These are phyloP conservation scores for Lymantria monacha DNA, from an alignment of 2,888 invertebrate species.

Conservation along the genomic window DNA sequence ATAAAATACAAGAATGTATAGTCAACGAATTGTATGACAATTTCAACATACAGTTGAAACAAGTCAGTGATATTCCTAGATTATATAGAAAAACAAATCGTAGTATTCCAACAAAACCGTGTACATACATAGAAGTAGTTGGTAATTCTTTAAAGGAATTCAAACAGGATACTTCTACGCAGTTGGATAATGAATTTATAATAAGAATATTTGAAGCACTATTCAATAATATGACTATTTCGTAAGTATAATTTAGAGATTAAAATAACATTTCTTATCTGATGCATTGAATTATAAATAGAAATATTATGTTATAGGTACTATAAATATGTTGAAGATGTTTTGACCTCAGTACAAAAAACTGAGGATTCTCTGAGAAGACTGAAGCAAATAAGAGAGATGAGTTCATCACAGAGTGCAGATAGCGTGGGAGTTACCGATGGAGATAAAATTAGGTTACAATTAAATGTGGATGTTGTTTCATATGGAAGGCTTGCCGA, in stretches of 20 bases:
- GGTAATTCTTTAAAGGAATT: slow-evolving; percentile 84
- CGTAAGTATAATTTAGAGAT: slow-evolving; percentile 66
- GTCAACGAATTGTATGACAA: slow-evolving; percentile 64
- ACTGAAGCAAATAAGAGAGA: slow-evolving; percentile 91
- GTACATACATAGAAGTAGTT: slow-evolving; percentile 88
- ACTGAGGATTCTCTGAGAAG: slow-evolving; percentile 97
- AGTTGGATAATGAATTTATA: slow-evolving; percentile 59
- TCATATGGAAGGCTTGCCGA: slow-evolving; percentile 86
- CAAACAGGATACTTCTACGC: slow-evolving; percentile 66
- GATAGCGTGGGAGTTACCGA: slow-evolving; percentile 87
- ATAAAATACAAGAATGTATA: slow-evolving; percentile 62
- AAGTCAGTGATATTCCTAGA: slow-evolving; percentile 96
- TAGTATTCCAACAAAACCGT: slow-evolving; percentile 90
- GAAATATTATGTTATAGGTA: slow-evolving; percentile 72
- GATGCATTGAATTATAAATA: slow-evolving; percentile 13
- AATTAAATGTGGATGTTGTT: slow-evolving; percentile 92
- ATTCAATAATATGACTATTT: slow-evolving; percentile 77
- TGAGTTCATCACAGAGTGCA: slow-evolving; percentile 62
- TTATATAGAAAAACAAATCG: slow-evolving; percentile 96
- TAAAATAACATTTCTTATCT: slow-evolving; percentile 12
- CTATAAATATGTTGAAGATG: slow-evolving; percentile 90
- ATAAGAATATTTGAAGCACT: slow-evolving; percentile 58
- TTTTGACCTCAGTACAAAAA: slow-evolving; percentile 95
- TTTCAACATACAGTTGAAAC: slow-evolving; percentile 85
- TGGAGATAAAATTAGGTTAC: slow-evolving; percentile 96